Evolutionary conservation across 1,140 invertebrate genomes (phyloP), one percentile per base, ranked within the genome.

Genomic region (Leptoteleia sp.): DNA sequence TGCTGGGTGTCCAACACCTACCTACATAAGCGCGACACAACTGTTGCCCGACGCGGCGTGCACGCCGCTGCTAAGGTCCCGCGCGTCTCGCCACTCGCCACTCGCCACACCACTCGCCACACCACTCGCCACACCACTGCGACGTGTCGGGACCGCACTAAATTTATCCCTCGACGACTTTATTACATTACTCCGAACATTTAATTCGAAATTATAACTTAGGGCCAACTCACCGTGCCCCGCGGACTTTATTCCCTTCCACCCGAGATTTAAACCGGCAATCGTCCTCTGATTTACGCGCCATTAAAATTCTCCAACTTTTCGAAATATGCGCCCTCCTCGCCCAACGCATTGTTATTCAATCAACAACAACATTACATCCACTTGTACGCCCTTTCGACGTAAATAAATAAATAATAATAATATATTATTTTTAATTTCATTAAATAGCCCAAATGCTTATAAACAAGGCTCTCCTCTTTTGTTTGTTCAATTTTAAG

Each of bases 1-100:
- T 82, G 87, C 87, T 88, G 87, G 85, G 86, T 88, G 85, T 88
- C 87, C 87, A 82, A 88, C 87, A 88, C 87, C 85, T 88, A 88
- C 87, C 87, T 87, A 85, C 84, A 87, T 82, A 81, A 79, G 81
- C 75, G 81, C 78, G 81, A 80, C 85, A 85, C 85, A 82, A 84
- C 85, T 83, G 82, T 84, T 83, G 80, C 55, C 64, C 61, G 11
- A 65, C n/a, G n/a, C n/a, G 61, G 52, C 71, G 50, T 40, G 48
- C 55, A 70, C 37, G 57, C 57, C 70, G 68, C 54, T 70, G 22
- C 54, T 38, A n/a, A 11, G 38, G 79, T 70, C 57, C 68, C n/a
- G n/a, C 81, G 78, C 79, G 67, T 70, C 77, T 65, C 64, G 76
- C 80, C 67, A 70, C 22, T 43, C 52, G 54, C n/a, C n/a, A n/a